phyloP scores from a whole-genome alignment of 2,113 vertebrate genomes.

The Charadrius vociferus region DNA sequence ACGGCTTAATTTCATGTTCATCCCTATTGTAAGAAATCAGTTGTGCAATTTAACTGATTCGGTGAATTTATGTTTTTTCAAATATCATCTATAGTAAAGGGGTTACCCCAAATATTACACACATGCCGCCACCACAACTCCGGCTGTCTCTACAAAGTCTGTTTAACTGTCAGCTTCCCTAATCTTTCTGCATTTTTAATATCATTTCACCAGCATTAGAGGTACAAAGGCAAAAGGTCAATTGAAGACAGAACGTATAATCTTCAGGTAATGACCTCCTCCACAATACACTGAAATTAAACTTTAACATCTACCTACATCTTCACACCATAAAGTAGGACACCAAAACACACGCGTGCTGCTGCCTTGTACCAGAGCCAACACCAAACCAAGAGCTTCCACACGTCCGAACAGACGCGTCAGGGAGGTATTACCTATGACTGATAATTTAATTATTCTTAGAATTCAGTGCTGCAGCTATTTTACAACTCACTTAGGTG shows the following conservation, averaged over 20 bases:
- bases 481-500: background rate
- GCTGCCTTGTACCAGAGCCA: background rate
- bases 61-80: background rate
- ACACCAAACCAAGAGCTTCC: background rate
- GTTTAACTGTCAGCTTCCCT: background rate
- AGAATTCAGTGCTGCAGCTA: background rate
- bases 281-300: background rate
- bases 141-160: background rate
- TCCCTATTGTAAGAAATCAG: background rate
- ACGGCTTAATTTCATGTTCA: background rate
- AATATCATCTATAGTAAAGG: background rate
- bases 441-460: background rate
- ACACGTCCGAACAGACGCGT: rapidly evolving
- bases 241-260: background rate
- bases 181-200: background rate
- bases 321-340: background rate
- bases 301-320: background rate
- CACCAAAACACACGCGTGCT: background rate
- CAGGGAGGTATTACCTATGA: background rate
- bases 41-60: background rate
- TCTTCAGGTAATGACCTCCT: background rate
- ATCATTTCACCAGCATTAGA: background rate
- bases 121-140: background rate
- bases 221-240: background rate
- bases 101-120: background rate